Base-by-base conservation (phyloP, 2,888 invertebrate species). In the Teleogryllus oceanicus region DNA sequence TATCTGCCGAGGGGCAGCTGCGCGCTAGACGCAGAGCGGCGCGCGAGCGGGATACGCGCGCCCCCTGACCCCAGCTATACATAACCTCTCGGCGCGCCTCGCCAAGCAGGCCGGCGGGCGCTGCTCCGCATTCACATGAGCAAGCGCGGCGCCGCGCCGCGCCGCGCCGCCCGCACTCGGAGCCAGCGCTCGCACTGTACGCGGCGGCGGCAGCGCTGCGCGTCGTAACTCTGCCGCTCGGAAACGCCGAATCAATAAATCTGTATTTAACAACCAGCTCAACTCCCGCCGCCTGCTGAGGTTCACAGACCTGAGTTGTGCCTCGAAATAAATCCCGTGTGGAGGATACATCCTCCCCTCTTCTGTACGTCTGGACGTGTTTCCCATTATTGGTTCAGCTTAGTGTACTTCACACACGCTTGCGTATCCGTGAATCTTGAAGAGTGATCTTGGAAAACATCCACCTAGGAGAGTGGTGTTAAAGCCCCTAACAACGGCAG, bases 21-120 rank as follows among this genome's bases (percentile, higher is more conserved):
- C 62, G 62, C 62, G 13, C n/a, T 62, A 16, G 16, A 62, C 37
- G 37, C 37, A 37, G 37, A 37, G 37, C 37, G 37, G 37, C 37
- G 37, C 37, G 37, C 37, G 37, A 37, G 37, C 37, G 37, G 37
- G 37, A 37, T 37, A 37, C 37, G n/a, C 62, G 62, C 13, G 62
- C 62, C 62, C 62, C 62, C 62, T 62, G 62, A 62, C 62, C 62
- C 62, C 62, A n/a, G 62, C 62, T 62, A 62, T 62, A 62, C 62
- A 62, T 62, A 62, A 62, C 62, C n/a, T 13, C 62, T 18, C 16
- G 16, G 16, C 16, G 16, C 62, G 62, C n/a, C 62, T 3, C 62
- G 13, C n/a, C 62, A 8, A 12, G 62, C 13, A 62, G 62, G 8
- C 37, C 37, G 37, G 37, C 37, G 37, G 37, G 37, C 37, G 37